Percentiles rank a stretch among this genome's conserved stretches.
These are phyloP conservation scores for Sarcophaga variegata DNA, from an alignment of 2,888 invertebrate species.

Conservation along the genomic window DNA sequence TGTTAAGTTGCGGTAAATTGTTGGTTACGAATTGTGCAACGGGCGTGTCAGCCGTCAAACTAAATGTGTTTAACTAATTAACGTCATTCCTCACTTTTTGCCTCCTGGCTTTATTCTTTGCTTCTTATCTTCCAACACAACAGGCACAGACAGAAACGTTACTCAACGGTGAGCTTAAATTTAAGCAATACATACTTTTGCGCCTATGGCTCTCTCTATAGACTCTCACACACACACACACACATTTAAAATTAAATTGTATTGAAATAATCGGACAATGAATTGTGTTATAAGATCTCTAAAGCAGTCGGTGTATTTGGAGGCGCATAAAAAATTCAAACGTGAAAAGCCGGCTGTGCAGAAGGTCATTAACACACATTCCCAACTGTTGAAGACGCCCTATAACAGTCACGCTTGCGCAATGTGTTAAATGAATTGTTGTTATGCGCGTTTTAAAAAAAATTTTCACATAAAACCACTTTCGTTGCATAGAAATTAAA, in stretches of 20 bases:
- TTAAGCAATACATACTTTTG: constrained; percentile 39
- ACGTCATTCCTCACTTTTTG: constrained; percentile 29
- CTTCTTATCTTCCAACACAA: neutral
- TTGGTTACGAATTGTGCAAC: constrained; percentile 33
- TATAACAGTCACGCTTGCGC: constrained; percentile 42
- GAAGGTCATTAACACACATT: constrained; percentile 63
- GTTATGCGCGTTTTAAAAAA: constrained; percentile 16
- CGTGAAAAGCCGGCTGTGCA: constrained; percentile 33
- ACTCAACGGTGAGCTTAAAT: constrained; percentile 32
- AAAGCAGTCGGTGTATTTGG: neutral
- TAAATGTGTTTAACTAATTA: constrained; percentile 53
- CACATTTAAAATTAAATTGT: neutral
- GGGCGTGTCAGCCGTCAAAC: constrained; percentile 53
- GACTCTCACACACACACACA: neutral
- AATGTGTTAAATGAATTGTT: constrained; percentile 24
- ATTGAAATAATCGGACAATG: constrained; percentile 24
- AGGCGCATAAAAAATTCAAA: constrained; percentile 19
- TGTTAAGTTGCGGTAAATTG: neutral
- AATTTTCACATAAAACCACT: constrained; percentile 51
- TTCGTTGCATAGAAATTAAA: constrained; percentile 41
- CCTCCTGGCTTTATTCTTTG: neutral
- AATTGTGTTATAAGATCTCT: neutral
- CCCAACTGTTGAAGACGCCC: constrained; percentile 22
- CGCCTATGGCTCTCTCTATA: constrained; percentile 22
- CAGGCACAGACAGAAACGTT: constrained; percentile 26